Base-by-base conservation (phyloP, 2,888 invertebrate genomes). In the Nephrotoma flavescens region DNA sequence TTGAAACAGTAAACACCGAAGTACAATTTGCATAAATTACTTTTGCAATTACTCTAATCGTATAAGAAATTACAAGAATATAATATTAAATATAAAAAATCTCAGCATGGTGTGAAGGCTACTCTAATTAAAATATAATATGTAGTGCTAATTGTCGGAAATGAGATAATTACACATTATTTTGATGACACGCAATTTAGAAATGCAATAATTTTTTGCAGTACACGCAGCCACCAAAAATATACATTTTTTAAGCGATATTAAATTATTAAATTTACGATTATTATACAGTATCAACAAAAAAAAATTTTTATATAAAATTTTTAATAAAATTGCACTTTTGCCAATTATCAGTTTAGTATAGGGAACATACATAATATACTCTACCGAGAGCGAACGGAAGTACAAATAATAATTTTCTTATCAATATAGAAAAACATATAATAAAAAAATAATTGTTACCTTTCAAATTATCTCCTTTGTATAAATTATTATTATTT, bases 401-500 rank as follows among this genome's bases (percentile, higher is more conserved):
- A 57, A 57, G 15, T 15, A 15, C 52, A 57, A 42, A 83, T 83
- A 12, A 47, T 11, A 83, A 83, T 83, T 41, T 83, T 41, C 41
- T 83, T 83, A 83, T 41, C 41, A 83, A 83, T 41, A 11, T 31
- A 31, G 31, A 31, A 31, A 31, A 31, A 41, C 9, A 31, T 83
- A 4, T 31, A 83, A 19, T 6, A 19, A 83, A 83, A 83, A 83
- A 19, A 83, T 4, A 83, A 83, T 12, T 42, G 42, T 84, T 86
- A 86, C 86, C 86, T 86, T 86, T 86, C 12, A 86, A 41, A 42
- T 86, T 57, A 42, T 86, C 86, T 42, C 44, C 52, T 86, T 52
- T 86, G 15, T 57, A 86, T 42, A 86, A 57, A 57, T 86, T 44
- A 86, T 86, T 86, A 45, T 86, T 86, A 45, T 44, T 86, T 12